Evolutionary conservation across 23 tunicate species (phyloP).

Genomic region (Trididemnum clinides): DNA sequence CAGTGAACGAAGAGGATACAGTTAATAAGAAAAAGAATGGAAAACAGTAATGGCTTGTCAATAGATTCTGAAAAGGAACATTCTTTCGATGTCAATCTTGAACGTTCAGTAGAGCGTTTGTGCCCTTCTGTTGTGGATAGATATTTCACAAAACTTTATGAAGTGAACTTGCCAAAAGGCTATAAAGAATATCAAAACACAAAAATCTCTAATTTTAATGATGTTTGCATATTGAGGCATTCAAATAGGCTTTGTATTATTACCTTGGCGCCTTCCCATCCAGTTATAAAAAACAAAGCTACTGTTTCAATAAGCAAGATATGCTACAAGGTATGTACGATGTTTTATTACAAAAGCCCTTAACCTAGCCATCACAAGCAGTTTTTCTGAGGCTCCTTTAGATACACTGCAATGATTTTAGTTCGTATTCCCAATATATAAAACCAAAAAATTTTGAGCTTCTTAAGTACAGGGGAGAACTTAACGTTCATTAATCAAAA

Average conservation of each 20-base stretch:
- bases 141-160: slow-evolving; percentile 65
- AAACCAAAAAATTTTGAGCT: too few relatives aligned
- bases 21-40: neutral
- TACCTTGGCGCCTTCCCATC: slow-evolving; percentile 85
- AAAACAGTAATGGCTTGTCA: neutral
- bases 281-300: slow-evolving; percentile 9
- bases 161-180: slow-evolving; percentile 68
- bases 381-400: too few relatives aligned
- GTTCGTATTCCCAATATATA: too few relatives aligned
- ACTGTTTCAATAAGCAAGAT: slow-evolving; percentile 18
- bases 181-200: neutral
- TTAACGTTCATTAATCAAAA: too few relatives aligned
- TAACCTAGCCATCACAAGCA: too few relatives aligned
- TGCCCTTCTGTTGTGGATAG: slow-evolving; percentile 68
- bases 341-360: too few relatives aligned
- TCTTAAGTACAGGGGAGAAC: too few relatives aligned
- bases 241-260: slow-evolving; percentile 77
- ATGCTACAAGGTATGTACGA: slow-evolving; percentile 44
- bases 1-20: neutral
- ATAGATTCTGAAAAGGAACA: too few relatives aligned
- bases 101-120: neutral
- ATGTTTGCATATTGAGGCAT: slow-evolving; percentile 69
- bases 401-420: too few relatives aligned
- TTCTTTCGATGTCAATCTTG: too few relatives aligned
- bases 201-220: slow-evolving; percentile 39